These are phyloP conservation scores for Callinectes sapidus DNA, from an alignment of 2,888 invertebrate species.

Conservation along the genomic window DNA sequence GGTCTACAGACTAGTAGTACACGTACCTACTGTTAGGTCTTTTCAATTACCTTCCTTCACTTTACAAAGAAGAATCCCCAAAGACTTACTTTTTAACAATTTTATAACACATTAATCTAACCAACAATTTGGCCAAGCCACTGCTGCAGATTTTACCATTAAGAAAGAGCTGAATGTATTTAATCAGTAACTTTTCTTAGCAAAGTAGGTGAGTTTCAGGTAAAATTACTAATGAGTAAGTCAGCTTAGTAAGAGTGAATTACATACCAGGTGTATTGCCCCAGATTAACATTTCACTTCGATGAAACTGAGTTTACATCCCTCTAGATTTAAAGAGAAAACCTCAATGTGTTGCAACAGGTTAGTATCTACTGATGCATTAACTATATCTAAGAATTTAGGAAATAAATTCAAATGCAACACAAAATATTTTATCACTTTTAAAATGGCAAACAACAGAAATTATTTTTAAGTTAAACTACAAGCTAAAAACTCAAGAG, in stretches of 20 bases:
- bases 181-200: background rate
- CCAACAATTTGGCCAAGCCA: background rate
- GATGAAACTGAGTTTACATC: background rate
- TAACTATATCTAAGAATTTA: background rate
- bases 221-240: background rate
- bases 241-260: background rate
- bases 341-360: background rate
- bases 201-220: background rate
- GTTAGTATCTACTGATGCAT: background rate
- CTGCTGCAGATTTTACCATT: background rate
- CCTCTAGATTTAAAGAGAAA: background rate
- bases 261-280: background rate
- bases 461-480: background rate
- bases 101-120: background rate
- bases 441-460: background rate
- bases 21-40: background rate
- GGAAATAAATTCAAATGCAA: background rate
- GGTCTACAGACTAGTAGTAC: background rate
- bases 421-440: background rate
- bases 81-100: too few species aligned
- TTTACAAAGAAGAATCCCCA: too few species aligned
- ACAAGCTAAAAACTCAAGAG: background rate
- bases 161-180: background rate
- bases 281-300: background rate
- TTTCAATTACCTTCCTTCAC: background rate